These are phyloP conservation scores for Xanthia icteritia DNA, from an alignment of 2,888 invertebrate species.

Conservation along the genomic window DNA sequence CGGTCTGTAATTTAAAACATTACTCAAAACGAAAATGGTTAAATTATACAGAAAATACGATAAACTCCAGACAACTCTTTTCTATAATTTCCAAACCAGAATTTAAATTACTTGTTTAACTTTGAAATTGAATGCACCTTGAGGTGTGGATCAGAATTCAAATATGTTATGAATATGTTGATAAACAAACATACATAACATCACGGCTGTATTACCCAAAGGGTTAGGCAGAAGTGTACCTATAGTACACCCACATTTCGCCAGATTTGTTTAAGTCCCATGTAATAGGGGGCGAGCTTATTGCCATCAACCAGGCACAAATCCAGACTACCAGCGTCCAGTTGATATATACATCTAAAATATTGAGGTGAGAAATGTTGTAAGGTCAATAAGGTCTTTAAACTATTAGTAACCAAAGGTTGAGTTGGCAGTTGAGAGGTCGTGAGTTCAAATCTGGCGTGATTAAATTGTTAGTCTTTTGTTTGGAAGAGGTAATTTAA, in stretches of 20 bases:
- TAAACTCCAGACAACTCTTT: background rate
- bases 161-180: slow-evolving; percentile 11
- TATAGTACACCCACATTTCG: background rate
- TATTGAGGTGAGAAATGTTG: background rate
- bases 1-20: background rate
- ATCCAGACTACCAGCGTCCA: background rate
- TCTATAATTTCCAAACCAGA: background rate
- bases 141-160: background rate
- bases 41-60: background rate
- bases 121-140: background rate
- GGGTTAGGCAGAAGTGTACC: background rate
- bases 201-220: background rate
- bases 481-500: background rate
- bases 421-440: background rate
- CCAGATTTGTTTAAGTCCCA: background rate
- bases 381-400: background rate
- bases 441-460: background rate
- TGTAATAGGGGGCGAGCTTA: background rate
- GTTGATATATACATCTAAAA: background rate
- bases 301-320: background rate
- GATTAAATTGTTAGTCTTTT: background rate
- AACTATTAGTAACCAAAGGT: slow-evolving; percentile 4
- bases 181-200: background rate
- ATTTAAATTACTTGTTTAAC: slow-evolving; percentile 14
- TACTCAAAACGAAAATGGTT: background rate